Evolutionary conservation across 2,113 vertebrate genomes (phyloP).

Genomic region (Sitta europaea): DNA sequence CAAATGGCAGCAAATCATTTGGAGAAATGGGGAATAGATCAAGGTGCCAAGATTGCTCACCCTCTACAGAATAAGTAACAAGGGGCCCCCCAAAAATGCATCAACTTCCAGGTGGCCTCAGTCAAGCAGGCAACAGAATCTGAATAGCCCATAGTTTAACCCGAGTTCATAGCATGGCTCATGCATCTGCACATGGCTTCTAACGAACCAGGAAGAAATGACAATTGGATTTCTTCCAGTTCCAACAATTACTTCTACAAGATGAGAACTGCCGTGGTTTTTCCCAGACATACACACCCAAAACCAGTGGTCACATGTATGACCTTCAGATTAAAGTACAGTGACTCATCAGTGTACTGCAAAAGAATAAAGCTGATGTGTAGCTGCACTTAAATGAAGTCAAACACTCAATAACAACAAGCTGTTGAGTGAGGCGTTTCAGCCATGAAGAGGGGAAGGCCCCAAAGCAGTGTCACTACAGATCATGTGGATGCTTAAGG

Average conservation of each 20-base stretch:
- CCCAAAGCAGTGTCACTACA: not conserved
- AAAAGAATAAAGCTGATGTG: not conserved
- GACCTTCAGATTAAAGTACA: conserved; percentile 12
- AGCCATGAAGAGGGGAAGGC: not conserved
- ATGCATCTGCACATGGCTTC: not conserved
- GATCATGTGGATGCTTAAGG: not conserved
- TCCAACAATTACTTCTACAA: not conserved
- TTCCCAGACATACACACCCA: conserved; percentile 19
- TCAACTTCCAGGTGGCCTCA: not conserved
- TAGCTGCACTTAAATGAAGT: not conserved
- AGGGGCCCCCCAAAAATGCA: rapidly evolving
- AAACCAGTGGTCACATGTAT: not conserved
- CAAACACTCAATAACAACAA: not conserved
- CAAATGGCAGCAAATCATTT: conserved; percentile 21
- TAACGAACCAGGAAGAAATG: not conserved
- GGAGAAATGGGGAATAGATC: not conserved
- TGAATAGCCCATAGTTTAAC: not conserved
- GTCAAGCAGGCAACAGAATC: not conserved
- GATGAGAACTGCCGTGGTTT: not conserved
- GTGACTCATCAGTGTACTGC: conserved; percentile 12
- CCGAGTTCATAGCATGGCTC: not conserved
- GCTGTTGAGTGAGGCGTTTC: not conserved
- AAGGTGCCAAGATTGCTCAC: not conserved
- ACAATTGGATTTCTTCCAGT: not conserved
- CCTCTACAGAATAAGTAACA: not conserved